These are phyloP conservation scores for Anaspis maculata DNA, from an alignment of 2,888 invertebrate species.

Conservation along the genomic window DNA sequence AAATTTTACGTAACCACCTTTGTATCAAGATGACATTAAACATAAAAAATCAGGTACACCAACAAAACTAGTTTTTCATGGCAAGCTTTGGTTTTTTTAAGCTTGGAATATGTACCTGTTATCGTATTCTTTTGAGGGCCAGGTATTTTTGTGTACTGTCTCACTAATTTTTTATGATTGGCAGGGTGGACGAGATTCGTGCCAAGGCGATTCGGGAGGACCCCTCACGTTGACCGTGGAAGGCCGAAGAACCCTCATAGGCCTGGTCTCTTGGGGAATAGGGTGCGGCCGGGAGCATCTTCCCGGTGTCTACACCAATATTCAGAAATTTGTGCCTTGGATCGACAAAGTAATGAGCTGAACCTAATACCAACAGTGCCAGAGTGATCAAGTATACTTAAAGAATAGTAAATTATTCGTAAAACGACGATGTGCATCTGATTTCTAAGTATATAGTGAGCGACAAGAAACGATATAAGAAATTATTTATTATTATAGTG, in stretches of 20 bases:
- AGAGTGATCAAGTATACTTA: conserved; percentile 10
- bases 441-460: conserved; percentile 5
- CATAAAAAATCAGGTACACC: too few relatives aligned
- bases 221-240: conserved; percentile 80
- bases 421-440: conserved; percentile 5
- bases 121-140: too few relatives aligned
- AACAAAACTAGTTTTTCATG: too few relatives aligned
- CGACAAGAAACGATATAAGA: conserved; percentile 6
- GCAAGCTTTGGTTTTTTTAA: too few relatives aligned
- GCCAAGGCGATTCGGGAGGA: conserved; percentile 77
- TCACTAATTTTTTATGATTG: conserved; percentile 2
- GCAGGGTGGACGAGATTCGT: conserved; percentile 64
- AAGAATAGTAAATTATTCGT: conserved; percentile 12
- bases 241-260: conserved; percentile 78
- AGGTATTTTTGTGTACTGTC: too few relatives aligned
- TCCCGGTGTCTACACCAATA: conserved; percentile 87
- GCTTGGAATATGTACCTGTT: too few relatives aligned
- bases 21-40: too few relatives aligned
- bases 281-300: conserved; percentile 84
- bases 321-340: conserved; percentile 89
- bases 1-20: too few relatives aligned
- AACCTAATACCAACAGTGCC: conserved; percentile 22
- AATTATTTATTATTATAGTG: conserved; percentile 11
- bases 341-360: conserved; percentile 72
- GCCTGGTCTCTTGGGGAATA: conserved; percentile 87